Conservation (phyloP, 2,888 invertebrate genomes). For the Dione juno region DNA sequence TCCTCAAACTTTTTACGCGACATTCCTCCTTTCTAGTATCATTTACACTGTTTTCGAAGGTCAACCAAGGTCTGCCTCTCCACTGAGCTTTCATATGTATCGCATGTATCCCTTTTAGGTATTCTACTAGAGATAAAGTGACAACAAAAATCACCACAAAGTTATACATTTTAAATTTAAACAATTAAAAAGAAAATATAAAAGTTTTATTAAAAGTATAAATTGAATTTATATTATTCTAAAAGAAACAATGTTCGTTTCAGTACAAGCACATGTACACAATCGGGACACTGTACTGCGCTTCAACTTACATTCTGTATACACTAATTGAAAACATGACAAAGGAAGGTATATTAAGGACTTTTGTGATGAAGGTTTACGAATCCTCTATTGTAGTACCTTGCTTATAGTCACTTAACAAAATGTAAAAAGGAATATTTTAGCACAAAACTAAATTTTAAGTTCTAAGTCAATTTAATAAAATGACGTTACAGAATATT, state of each 20-base stretch:
- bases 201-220: background rate
- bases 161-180: too few relatives aligned
- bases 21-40: too few relatives aligned
- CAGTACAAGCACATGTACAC: background rate
- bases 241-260: background rate
- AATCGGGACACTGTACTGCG: background rate
- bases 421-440: slow-evolving; percentile 1
- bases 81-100: too few relatives aligned
- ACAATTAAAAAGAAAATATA: background rate
- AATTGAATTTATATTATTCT: background rate
- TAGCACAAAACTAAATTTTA: background rate
- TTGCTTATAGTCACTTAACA: slow-evolving; percentile 7
- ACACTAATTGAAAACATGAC: slow-evolving; percentile 23
- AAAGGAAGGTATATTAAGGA: slow-evolving; percentile 15
- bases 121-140: too few relatives aligned
- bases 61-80: too few relatives aligned
- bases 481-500: background rate
- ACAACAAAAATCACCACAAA: too few relatives aligned
- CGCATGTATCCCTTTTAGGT: too few relatives aligned
- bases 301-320: slow-evolving; percentile 17
- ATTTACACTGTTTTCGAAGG: too few relatives aligned
- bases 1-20: too few relatives aligned
- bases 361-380: background rate
- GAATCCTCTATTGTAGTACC: background rate
- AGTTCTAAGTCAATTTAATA: background rate